These are phyloP conservation scores for Poeciliopsis paucimaculata DNA, from an alignment of 2,797 vertebrate species.

Conservation along the genomic window DNA sequence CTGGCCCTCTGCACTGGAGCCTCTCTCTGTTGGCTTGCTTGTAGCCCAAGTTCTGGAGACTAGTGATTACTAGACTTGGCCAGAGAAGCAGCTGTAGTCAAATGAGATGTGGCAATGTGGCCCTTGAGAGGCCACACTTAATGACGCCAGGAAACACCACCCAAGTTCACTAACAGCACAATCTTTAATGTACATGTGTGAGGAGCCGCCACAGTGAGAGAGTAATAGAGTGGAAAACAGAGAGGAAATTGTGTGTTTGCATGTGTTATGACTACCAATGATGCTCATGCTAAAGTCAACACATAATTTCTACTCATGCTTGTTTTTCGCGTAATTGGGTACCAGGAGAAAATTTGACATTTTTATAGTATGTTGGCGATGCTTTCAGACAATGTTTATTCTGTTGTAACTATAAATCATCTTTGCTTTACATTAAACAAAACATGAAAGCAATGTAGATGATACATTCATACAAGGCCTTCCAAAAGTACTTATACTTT, in stretches of 20 bases:
- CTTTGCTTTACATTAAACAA: background rate
- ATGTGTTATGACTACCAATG: background rate
- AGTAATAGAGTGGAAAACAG: conserved; percentile 1
- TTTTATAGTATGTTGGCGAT: background rate
- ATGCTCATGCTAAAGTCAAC: background rate
- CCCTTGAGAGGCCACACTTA: conserved; percentile 49
- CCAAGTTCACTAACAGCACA: conserved; percentile 62
- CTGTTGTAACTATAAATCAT: background rate
- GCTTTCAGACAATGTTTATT: background rate
- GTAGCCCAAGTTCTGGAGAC: conserved; percentile 58
- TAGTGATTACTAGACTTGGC: conserved; percentile 53
- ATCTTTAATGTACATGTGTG: conserved; percentile 37
- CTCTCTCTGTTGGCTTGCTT: conserved; percentile 42
- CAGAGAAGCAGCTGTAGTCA: conserved; percentile 40
- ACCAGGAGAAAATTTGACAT: background rate
- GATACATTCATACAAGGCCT: background rate
- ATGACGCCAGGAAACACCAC: conserved; percentile 67
- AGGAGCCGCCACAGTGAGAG: conserved; percentile 30
- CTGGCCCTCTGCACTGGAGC: background rate
- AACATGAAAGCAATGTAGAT: background rate
- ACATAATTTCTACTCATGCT: background rate
- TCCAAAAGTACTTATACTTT: background rate
- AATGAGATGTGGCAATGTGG: conserved; percentile 52
- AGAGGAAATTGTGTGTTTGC: background rate
- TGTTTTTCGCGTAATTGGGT: background rate